A percentile compares a stretch with the other conserved stretches of the same genome.
Conservation (phyloP, 2,113 vertebrate species). For the Oxygymnocypris stewartii region DNA sequence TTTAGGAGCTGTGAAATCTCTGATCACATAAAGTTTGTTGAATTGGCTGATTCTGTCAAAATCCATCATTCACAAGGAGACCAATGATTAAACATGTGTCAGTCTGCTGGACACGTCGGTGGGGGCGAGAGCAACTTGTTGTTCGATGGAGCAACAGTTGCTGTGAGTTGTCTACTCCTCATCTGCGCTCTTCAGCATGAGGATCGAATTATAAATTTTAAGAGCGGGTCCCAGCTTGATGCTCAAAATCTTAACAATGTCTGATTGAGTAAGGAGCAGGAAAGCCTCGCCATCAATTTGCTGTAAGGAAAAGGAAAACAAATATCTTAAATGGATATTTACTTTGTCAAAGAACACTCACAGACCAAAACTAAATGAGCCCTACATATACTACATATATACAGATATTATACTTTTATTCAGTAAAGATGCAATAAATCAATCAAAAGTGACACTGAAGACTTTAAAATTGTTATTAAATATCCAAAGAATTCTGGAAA, state of each 20-base stretch:
- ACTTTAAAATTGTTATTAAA: too few relatives aligned
- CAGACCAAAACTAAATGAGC: background rate
- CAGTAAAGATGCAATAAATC: too few relatives aligned
- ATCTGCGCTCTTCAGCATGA: constrained; percentile 87
- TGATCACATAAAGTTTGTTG: constrained; percentile 2
- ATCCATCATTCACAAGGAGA: constrained; percentile 7
- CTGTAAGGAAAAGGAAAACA: constrained; percentile 63
- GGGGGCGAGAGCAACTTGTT: background rate
- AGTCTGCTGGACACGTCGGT: background rate
- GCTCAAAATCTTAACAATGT: constrained; percentile 90
- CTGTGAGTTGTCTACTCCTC: constrained; percentile 69
- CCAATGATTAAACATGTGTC: constrained; percentile 10
- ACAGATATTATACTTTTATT: too few relatives aligned
- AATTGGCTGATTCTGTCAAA: background rate
- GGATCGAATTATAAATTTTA: constrained; percentile 92
- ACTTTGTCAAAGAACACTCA: background rate
- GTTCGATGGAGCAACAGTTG: background rate
- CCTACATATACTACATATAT: background rate
- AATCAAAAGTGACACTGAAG: too few relatives aligned
- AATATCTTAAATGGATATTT: background rate
- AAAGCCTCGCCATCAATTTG: constrained; percentile 92
- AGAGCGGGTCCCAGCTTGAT: constrained; percentile 91
- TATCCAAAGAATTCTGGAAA: too few relatives aligned
- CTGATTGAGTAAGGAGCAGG: constrained; percentile 88
- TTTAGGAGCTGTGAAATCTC: background rate